phyloP scores from a whole-genome alignment of 2,797 vertebrate species.

The Luscinia megarhynchos region DNA sequence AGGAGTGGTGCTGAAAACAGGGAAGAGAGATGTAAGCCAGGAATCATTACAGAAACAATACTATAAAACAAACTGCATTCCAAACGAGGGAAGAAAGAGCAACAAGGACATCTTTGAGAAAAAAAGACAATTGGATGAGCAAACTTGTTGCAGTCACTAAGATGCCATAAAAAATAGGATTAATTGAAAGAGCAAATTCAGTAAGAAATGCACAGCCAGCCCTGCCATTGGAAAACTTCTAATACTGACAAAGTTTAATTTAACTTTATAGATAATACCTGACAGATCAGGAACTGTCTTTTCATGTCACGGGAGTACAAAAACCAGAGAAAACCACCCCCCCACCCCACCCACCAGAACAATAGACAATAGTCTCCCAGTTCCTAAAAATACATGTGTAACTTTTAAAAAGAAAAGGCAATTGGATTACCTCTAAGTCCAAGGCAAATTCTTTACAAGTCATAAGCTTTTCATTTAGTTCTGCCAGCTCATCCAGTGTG shows the following conservation, averaged over 20 bases:
- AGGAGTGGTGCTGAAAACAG: slow-evolving; percentile 91
- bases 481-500: slow-evolving; percentile 87
- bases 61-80: neutral
- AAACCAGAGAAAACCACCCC: neutral
- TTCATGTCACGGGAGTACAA: neutral
- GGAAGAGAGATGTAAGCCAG: neutral
- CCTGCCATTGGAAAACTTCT: neutral
- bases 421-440: slow-evolving; percentile 89
- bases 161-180: accelerated
- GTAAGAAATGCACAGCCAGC: neutral
- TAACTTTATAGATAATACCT: neutral
- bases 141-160: neutral
- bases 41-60: neutral
- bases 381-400: neutral
- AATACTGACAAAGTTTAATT: neutral
- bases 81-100: neutral
- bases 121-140: neutral
- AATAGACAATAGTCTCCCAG: neutral
- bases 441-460: slow-evolving; percentile 89
- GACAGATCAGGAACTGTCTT: neutral
- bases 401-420: neutral
- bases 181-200: neutral
- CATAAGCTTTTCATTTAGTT: slow-evolving; percentile 90
- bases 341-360: accelerated
- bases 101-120: neutral